Evolutionary conservation across 2,888 invertebrate genomes (phyloP), one percentile per base, ranked within the genome.

Genomic region (Plebejus argus): DNA sequence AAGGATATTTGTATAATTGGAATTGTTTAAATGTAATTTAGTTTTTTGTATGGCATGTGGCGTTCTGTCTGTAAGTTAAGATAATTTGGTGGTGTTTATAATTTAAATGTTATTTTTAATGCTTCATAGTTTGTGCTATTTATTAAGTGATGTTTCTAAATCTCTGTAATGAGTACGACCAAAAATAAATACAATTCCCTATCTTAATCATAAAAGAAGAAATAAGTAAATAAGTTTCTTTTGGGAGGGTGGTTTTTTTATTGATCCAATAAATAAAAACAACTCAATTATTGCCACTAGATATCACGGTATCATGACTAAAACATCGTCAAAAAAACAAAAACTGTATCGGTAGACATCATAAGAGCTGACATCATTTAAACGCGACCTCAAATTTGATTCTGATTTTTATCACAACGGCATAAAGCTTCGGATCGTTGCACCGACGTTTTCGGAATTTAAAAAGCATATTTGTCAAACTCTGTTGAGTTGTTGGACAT

Each of bases 401-500:
- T 4, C 8, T 75, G 70, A 58, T 1, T 35, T 66, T 79, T 78
- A 76, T 70, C 7, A 20, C 15, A 20, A 75, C n/a, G 1, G 12
- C 23, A 76, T 80, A 80, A 76, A 79, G 80, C 53, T 78, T 70
- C 79, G 77, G 79, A 74, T 79, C 35, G n/a, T 35, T 35, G 53
- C 8, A 12, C 56, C 58, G 28, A 58, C 39, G 23, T 72, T 58
- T 45, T 53, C 15, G 56, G 4, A 56, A 70, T 39, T 72, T 61
- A 77, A 74, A 61, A 77, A 74, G 72, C 66, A 39, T 66, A 74
- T 49, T 61, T 74, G 66, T 70, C 74, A 74, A 5, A 45, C 28
- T 80, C 78, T 79, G 76, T 79, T 85, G 88, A 89, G 88, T 88
- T 84, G 85, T 85, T 83, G 88, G 91, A 92, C 91, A 91, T 86